Evolutionary conservation across 2,888 invertebrate genomes (phyloP).

Genomic region (Drosophila gaucha): DNA sequence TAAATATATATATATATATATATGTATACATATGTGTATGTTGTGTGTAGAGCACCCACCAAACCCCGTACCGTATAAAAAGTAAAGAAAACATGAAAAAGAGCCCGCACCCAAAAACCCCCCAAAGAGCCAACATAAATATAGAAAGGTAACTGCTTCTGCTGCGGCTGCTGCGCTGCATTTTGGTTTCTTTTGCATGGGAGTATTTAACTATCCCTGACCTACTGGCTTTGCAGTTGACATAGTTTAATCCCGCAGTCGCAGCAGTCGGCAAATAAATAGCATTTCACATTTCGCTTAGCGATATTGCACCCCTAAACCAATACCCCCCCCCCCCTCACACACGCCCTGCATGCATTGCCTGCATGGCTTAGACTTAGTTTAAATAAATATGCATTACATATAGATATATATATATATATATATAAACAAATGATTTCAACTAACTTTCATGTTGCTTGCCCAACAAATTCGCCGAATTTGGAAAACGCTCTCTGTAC

Average conservation of each 20-base stretch:
- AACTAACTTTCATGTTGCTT: slow-evolving; percentile 72
- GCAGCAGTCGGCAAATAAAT: slow-evolving; percentile 70
- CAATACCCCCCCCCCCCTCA: not conserved
- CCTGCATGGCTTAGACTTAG: slow-evolving; percentile 29
- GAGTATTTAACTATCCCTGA: slow-evolving; percentile 64
- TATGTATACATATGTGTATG: slow-evolving; percentile 15
- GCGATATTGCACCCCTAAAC: slow-evolving; percentile 43
- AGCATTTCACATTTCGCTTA: slow-evolving; percentile 78
- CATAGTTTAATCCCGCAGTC: slow-evolving; percentile 59
- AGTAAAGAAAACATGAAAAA: not conserved
- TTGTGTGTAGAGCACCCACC: slow-evolving; percentile 21
- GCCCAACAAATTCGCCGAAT: slow-evolving; percentile 76
- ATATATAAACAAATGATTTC: slow-evolving; percentile 19
- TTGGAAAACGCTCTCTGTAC: slow-evolving; percentile 68
- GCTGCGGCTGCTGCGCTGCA: slow-evolving; percentile 23
- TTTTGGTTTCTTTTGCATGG: slow-evolving; percentile 40
- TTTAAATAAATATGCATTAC: not conserved
- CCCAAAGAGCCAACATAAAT: slow-evolving; percentile 42
- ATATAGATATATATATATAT: slow-evolving; percentile 12
- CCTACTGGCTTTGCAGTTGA: slow-evolving; percentile 76
- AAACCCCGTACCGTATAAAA: slow-evolving; percentile 10
- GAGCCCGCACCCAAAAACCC: slow-evolving; percentile 2
- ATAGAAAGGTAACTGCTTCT: slow-evolving; percentile 62
- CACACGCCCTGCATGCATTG: slow-evolving; percentile 26
- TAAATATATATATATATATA: not conserved